Conservation (phyloP, 2,113 vertebrate species). For the Triplophysa rosa region DNA sequence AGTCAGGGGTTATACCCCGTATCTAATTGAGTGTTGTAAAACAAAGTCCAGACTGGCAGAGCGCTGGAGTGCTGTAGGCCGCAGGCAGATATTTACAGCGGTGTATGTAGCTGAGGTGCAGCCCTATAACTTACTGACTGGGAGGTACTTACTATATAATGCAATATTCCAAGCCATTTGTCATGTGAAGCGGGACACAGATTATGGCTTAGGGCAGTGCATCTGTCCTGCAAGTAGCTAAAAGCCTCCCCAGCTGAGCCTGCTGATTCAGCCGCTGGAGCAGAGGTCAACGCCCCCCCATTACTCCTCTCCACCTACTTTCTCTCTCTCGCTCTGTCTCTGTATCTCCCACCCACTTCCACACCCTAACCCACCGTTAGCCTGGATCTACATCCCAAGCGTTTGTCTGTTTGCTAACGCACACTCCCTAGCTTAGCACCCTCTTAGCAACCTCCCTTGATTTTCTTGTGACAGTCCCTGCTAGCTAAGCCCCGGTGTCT, state of each 20-base stretch:
- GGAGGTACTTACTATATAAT: slow-evolving; percentile 98
- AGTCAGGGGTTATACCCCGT: slow-evolving; percentile 63
- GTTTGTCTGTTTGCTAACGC: slow-evolving; percentile 28
- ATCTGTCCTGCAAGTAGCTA: slow-evolving; percentile 94
- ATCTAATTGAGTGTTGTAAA: slow-evolving; percentile 73
- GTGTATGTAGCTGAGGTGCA: slow-evolving; percentile 46
- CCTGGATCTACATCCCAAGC: slow-evolving; percentile 29
- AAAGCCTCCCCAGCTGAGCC: slow-evolving; percentile 95
- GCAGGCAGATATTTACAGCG: slow-evolving; percentile 71
- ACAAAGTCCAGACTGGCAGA: slow-evolving; percentile 61
- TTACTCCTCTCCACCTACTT: slow-evolving; percentile 25
- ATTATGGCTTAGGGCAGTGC: slow-evolving; percentile 98
- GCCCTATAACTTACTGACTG: slow-evolving; percentile 97
- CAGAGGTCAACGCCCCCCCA: slow-evolving; percentile 77
- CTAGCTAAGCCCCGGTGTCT: slow-evolving; percentile 68
- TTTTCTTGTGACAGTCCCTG: slow-evolving; percentile 80
- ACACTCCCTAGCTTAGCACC: slow-evolving; percentile 49
- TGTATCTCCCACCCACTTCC: slow-evolving; percentile 29
- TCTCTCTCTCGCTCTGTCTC: slow-evolving; percentile 15
- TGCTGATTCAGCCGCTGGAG: slow-evolving; percentile 84
- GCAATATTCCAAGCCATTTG: slow-evolving; percentile 96
- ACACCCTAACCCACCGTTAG: slow-evolving; percentile 18
- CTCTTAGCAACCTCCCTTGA: slow-evolving; percentile 83
- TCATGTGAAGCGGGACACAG: slow-evolving; percentile 91
- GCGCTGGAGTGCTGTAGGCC: slow-evolving; percentile 69